Evolutionary conservation across 1,140 invertebrate genomes (phyloP), one percentile per base, ranked within the genome.

Genomic region (Heliconius hermathena): DNA sequence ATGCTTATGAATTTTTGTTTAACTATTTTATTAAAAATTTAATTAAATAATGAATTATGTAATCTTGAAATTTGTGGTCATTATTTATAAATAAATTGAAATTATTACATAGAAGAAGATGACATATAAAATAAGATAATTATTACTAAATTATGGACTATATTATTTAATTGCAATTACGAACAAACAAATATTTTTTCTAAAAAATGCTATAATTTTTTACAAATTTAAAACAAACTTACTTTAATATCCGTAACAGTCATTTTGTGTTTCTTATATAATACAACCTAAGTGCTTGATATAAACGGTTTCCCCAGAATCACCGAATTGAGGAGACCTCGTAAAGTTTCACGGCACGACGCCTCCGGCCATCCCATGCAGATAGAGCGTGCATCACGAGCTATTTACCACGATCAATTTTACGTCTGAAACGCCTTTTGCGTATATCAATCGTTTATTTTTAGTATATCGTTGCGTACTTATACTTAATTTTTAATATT

Each of bases 321-420:
- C 71, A 66, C 60, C 78, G 74, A 75, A 82, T 79, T 81, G 73
- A 77, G 76, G 76, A 81, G 76, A 80, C 73, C 81, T 87, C 87
- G 86, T 89, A 86, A 85, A 87, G 82, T 84, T 84, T 85, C 85
- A 88, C 85, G 86, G 85, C 80, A 76, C 81, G 78, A 74, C 85
- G 82, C 85, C 82, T 78, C 77, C 78, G 80, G 80, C 82, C 80
- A 80, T 83, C 86, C 60, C 60, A 83, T 71, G 41, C 70, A 79
- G 71, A 71, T 71, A 71, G 75, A 80, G 79, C 81, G 80, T 74
- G 74, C 81, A 85, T 85, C 85, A 86, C 85, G 81, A 88, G 82
- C 87, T 84, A 89, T 89, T 89, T 89, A 82, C 83, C 81, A 81
- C 86, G 83, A 89, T 87, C 88, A 89, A 89, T 89, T 85, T 86